phyloP scores from a whole-genome alignment of 2,797 vertebrate species.

The Apogon talboti region DNA sequence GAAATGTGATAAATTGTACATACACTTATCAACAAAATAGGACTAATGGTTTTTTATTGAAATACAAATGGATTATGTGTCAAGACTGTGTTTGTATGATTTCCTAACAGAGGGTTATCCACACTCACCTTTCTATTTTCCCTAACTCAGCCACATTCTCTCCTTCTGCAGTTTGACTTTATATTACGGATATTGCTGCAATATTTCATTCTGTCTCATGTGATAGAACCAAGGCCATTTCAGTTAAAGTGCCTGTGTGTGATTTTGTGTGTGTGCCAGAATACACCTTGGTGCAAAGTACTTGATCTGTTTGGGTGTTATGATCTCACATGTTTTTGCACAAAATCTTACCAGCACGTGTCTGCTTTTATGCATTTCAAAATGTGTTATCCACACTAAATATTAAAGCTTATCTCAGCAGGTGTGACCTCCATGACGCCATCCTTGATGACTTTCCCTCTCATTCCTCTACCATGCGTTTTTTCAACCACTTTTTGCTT shows the following conservation, averaged over 20 bases:
- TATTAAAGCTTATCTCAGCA: conserved; percentile 48
- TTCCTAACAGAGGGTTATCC: conserved; percentile 25
- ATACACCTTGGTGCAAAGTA: conserved; percentile 19
- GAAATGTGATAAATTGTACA: too few species aligned
- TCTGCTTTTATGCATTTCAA: conserved; percentile 26
- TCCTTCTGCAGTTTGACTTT: conserved; percentile 53
- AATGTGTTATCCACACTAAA: conserved; percentile 36
- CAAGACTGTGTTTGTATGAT: conserved; percentile 19
- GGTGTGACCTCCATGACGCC: conserved; percentile 49
- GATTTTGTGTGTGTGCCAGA: conserved; percentile 5
- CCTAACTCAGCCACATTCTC: conserved; percentile 30
- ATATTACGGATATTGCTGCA: conserved; percentile 59
- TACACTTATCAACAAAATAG: too few species aligned
- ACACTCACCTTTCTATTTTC: conserved; percentile 44
- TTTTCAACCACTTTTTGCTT: conserved; percentile 17
- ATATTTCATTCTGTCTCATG: conserved; percentile 69
- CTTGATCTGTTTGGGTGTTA: conserved; percentile 9
- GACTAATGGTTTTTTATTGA: not conserved
- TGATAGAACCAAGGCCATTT: conserved; percentile 60
- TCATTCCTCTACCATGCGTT: conserved; percentile 6
- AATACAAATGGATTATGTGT: conserved; percentile 18
- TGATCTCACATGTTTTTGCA: conserved; percentile 18
- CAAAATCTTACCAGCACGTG: conserved; percentile 24
- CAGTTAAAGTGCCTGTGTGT: conserved; percentile 29
- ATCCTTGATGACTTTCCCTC: conserved; percentile 47